These are phyloP conservation scores for Hylaeus anthracinus DNA, from an alignment of 1,140 invertebrate species.

Conservation along the genomic window DNA sequence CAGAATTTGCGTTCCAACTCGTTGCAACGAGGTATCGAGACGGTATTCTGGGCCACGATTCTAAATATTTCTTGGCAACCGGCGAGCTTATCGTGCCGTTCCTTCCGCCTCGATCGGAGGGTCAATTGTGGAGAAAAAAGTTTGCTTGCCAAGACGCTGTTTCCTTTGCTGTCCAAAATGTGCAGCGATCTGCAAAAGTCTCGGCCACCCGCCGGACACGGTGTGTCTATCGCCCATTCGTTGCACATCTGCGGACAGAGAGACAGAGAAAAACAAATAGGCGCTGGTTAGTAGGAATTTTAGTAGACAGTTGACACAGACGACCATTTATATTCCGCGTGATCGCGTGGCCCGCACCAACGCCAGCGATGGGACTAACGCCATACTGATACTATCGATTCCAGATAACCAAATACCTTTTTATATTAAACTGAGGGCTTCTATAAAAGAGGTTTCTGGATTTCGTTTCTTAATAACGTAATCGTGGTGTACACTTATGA, in stretches of 20 bases:
- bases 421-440: too few relatives aligned
- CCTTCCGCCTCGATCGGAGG: not conserved
- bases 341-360: not conserved
- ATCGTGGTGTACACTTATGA: too few relatives aligned
- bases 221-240: constrained; percentile 85
- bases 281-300: not conserved
- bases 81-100: constrained; percentile 15
- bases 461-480: too few relatives aligned
- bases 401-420: too few relatives aligned
- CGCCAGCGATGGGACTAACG: too few relatives aligned
- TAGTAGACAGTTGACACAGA: not conserved
- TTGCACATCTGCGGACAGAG: constrained; percentile 82
- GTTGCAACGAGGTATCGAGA: too few relatives aligned
- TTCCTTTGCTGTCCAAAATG: constrained; percentile 84
- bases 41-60: not conserved
- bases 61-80: constrained; percentile 28
- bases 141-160: constrained; percentile 82
- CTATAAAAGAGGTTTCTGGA: too few relatives aligned
- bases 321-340: not conserved
- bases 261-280: not conserved
- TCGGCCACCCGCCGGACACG: constrained; percentile 83
- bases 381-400: too few relatives aligned
- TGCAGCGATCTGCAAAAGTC: constrained; percentile 85
- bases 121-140: constrained; percentile 28
- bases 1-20: not conserved